These are phyloP conservation scores for Spodoptera exigua DNA, from an alignment of 2,888 invertebrate species.

Conservation along the genomic window DNA sequence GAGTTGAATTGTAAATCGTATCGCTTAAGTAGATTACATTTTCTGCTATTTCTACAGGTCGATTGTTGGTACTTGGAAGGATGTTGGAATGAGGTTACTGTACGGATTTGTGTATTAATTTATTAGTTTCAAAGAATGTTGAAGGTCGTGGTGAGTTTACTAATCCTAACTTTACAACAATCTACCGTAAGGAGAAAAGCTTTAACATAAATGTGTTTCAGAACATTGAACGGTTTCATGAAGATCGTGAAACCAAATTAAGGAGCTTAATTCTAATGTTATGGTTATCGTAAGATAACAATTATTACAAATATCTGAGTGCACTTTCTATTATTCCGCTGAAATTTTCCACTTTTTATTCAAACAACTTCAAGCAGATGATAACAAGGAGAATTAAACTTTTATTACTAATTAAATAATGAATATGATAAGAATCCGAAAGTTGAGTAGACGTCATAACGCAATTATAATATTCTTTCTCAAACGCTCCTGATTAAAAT, in stretches of 20 bases:
- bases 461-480: constrained; percentile 44
- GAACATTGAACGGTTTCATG: too few relatives aligned
- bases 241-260: too few relatives aligned
- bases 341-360: too few relatives aligned
- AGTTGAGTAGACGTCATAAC: constrained; percentile 48
- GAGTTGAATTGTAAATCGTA: constrained; percentile 74
- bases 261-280: too few relatives aligned
- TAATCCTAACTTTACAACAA: constrained; percentile 1
- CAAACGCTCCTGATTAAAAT: constrained; percentile 58
- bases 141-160: constrained; percentile 21
- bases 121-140: constrained; percentile 6
- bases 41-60: constrained; percentile 59
- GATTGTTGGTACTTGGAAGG: constrained; percentile 50
- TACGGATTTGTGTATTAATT: constrained; percentile 44
- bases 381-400: constrained; percentile 11
- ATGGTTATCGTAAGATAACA: too few relatives aligned
- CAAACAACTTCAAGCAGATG: too few relatives aligned
- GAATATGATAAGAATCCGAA: constrained; percentile 35
- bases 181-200: too few relatives aligned
- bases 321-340: too few relatives aligned
- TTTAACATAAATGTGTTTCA: too few relatives aligned
- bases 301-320: too few relatives aligned
- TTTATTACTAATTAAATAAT: constrained; percentile 7
- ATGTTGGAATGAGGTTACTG: constrained; percentile 47
- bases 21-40: constrained; percentile 60